phyloP scores from a whole-genome alignment of 2,113 vertebrate genomes.

The Strix aluco region DNA sequence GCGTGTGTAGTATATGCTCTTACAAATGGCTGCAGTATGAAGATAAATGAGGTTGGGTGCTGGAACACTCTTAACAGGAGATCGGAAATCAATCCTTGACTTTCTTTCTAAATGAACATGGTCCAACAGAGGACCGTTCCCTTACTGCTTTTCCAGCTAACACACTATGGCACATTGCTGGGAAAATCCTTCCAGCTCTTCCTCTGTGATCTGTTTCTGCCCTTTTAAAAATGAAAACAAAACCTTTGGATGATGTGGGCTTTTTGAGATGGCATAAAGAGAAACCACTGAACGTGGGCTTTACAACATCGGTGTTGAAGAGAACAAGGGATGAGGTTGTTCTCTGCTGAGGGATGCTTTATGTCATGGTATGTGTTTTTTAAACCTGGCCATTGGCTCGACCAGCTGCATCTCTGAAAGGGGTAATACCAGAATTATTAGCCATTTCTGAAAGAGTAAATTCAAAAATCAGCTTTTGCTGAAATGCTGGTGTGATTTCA shows the following conservation, averaged over 20 bases:
- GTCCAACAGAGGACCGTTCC: neutral
- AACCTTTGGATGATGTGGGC: neutral
- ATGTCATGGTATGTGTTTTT: neutral
- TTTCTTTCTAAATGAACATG: neutral
- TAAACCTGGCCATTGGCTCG: neutral
- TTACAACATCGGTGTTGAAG: fast-evolving
- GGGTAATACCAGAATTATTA: neutral
- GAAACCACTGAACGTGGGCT: neutral
- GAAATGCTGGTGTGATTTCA: neutral
- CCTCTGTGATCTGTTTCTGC: neutral
- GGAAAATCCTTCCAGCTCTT: neutral
- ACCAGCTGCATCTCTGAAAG: neutral
- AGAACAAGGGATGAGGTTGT: neutral
- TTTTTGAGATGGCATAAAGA: neutral
- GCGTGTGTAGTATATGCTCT: neutral
- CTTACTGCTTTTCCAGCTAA: neutral
- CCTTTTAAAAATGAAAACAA: neutral
- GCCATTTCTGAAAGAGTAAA: neutral
- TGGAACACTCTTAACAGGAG: conserved; percentile 10
- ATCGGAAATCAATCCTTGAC: conserved; percentile 38
- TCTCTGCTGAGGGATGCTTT: neutral
- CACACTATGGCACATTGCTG: neutral
- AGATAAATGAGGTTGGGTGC: conserved; percentile 47
- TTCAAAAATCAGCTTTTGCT: neutral
- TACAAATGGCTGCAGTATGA: conserved; percentile 32